These are phyloP conservation scores for Pyxicephalus adspersus DNA, from an alignment of 2,113 vertebrate species.

Conservation along the genomic window DNA sequence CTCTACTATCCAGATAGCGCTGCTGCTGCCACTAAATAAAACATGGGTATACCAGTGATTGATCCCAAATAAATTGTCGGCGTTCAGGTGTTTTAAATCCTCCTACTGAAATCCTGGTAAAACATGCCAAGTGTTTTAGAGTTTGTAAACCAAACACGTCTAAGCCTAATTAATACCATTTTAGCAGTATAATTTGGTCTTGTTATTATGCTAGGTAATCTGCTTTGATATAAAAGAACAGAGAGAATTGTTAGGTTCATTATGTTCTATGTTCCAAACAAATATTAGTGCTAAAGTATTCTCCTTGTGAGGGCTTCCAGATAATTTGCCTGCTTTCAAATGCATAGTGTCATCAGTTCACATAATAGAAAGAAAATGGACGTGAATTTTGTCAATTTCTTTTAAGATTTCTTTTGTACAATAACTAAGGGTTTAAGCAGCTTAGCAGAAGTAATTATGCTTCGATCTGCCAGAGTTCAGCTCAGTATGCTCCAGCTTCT, in stretches of 20 bases:
- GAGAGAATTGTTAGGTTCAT: background rate
- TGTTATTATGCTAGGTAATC: background rate
- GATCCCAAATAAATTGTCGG: too few relatives aligned
- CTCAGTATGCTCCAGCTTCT: constrained; percentile 26
- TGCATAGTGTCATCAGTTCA: constrained; percentile 5
- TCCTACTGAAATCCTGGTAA: too few relatives aligned
- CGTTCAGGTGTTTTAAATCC: too few relatives aligned
- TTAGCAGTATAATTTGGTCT: background rate
- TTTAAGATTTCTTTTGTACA: constrained; percentile 33
- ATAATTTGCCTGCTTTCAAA: constrained; percentile 12
- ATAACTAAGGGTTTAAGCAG: constrained; percentile 44
- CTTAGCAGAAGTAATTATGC: constrained; percentile 43
- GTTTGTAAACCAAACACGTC: too few relatives aligned
- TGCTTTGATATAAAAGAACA: background rate
- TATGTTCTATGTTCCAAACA: background rate
- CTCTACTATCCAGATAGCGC: too few relatives aligned
- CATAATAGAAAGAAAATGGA: constrained; percentile 13
- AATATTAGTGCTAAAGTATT: constrained; percentile 29
- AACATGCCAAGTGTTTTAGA: too few relatives aligned
- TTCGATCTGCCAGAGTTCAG: constrained; percentile 36
- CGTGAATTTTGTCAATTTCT: constrained; percentile 32
- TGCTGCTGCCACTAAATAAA: too few relatives aligned
- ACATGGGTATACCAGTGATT: too few relatives aligned
- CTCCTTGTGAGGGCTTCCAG: constrained; percentile 13
- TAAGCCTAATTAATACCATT: too few relatives aligned